These are phyloP conservation scores for Struthidea cinerea DNA, from an alignment of 2,113 vertebrate species.

Conservation along the genomic window DNA sequence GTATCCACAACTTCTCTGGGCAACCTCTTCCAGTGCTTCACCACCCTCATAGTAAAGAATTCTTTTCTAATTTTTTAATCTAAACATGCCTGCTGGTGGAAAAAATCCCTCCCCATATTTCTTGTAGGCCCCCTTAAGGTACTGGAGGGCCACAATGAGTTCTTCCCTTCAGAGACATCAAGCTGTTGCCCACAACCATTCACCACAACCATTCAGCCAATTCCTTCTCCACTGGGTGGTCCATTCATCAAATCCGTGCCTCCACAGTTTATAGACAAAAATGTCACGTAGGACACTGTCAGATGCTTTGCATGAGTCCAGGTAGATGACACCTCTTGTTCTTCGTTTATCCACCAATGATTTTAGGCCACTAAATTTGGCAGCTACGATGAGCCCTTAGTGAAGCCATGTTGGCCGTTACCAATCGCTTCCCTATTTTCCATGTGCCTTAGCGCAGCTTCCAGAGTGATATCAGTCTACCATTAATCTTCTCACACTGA, in stretches of 20 bases:
- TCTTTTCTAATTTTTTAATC: background rate
- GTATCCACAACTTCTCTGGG: background rate
- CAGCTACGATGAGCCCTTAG: background rate
- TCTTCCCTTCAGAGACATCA: background rate
- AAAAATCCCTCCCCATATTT: background rate
- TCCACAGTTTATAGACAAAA: background rate
- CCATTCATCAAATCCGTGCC: background rate
- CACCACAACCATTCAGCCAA: background rate
- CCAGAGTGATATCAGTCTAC: background rate
- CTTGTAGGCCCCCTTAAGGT: background rate
- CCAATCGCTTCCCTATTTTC: background rate
- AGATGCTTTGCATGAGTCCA: background rate
- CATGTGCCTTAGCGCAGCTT: background rate
- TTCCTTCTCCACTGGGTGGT: background rate
- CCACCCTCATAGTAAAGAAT: background rate
- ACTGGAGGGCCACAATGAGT: no score
- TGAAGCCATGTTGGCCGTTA: background rate
- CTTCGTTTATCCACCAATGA: background rate
- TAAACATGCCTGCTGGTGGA: no score
- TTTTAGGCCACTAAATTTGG: background rate
- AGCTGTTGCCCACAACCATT: background rate
- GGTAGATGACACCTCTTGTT: background rate
- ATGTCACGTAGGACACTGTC: background rate
- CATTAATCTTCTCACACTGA: constrained; percentile 4
- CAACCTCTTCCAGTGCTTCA: background rate